A percentile compares a stretch with the other conserved stretches of the same genome.
Evolutionary conservation across 2,113 vertebrate genomes (phyloP).

Genomic region (Scomber scombrus): DNA sequence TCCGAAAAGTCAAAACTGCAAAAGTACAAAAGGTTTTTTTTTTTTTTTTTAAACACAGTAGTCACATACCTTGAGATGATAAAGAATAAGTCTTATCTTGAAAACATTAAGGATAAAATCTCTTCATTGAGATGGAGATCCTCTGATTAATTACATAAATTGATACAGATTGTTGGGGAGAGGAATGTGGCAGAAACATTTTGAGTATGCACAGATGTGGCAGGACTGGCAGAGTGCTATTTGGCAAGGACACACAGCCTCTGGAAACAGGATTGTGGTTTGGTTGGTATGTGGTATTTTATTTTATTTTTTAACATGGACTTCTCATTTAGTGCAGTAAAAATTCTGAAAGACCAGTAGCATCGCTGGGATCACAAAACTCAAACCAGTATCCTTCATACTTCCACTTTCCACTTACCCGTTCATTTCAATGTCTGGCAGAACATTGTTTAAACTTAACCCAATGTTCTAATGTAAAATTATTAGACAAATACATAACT

Average conservation of each 20-base stretch:
- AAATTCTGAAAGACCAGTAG: constrained; percentile 26
- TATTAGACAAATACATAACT: too few relatives aligned
- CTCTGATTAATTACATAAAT: constrained; percentile 56
- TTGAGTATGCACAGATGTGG: constrained; percentile 65
- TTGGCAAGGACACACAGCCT: constrained; percentile 23
- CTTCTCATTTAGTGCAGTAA: constrained; percentile 50
- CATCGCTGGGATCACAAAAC: background rate
- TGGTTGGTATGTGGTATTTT: constrained; percentile 25
- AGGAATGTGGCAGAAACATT: constrained; percentile 27
- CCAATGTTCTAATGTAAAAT: too few relatives aligned
- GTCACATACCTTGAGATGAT: background rate
- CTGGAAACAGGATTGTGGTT: constrained; percentile 48
- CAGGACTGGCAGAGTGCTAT: constrained; percentile 23
- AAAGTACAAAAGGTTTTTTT: background rate
- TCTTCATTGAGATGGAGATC: background rate
- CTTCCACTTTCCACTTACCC: background rate
- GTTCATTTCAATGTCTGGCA: background rate
- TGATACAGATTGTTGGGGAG: background rate
- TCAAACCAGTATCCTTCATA: background rate
- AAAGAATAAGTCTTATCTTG: background rate
- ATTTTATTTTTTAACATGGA: constrained; percentile 46
- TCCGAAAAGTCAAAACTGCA: background rate
- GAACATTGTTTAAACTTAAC: too few relatives aligned
- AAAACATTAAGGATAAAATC: background rate
- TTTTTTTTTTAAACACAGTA: background rate